These are phyloP conservation scores for Tenthredo distinguenda DNA, from an alignment of 2,888 invertebrate species.

Conservation along the genomic window DNA sequence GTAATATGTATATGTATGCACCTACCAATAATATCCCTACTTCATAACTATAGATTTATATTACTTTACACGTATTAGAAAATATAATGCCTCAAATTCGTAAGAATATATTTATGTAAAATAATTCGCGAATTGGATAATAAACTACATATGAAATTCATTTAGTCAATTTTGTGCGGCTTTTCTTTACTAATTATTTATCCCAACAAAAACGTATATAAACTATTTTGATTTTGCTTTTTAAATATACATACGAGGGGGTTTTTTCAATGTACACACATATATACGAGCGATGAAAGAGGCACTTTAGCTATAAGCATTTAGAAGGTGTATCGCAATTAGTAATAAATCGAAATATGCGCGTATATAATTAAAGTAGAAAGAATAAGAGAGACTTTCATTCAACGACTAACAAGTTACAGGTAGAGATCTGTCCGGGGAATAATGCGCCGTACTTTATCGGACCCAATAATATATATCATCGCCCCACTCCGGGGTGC, in stretches of 20 bases:
- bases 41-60: background rate
- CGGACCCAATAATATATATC: background rate
- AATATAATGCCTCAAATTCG: conserved; percentile 25
- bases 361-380: background rate
- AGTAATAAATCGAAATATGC: background rate
- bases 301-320: background rate
- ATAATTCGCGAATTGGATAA: background rate
- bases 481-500: background rate
- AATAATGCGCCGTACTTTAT: background rate
- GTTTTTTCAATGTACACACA: background rate
- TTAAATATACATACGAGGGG: background rate
- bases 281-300: background rate
- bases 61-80: conserved; percentile 8
- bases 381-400: background rate
- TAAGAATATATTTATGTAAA: background rate
- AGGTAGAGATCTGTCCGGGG: background rate
- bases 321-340: background rate
- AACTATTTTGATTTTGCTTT: background rate
- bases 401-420: background rate
- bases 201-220: background rate
- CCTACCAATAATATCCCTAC: background rate
- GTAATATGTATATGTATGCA: background rate
- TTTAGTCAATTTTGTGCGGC: background rate
- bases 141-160: background rate
- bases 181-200: background rate